phyloP scores from a whole-genome alignment of 1,140 invertebrate species.

The Delia radicum region DNA sequence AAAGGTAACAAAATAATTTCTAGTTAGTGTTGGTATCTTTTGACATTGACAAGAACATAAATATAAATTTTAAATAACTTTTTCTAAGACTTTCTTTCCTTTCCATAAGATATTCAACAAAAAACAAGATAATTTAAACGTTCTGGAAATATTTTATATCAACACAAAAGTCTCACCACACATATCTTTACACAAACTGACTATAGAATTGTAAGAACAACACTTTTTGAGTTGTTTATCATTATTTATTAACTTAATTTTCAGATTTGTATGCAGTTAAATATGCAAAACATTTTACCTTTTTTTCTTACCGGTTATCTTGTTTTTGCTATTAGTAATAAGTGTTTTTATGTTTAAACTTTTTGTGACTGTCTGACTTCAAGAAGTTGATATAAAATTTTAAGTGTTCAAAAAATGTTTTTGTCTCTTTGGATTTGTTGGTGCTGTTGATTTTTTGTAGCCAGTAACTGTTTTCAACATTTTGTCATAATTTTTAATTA shows the following conservation, averaged over 20 bases:
- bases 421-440: too few relatives aligned
- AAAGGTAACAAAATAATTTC: background rate
- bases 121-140: too few relatives aligned
- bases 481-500: conserved; percentile 20
- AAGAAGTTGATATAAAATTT: too few relatives aligned
- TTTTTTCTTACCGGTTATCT: too few relatives aligned
- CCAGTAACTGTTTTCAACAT: background rate
- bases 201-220: too few relatives aligned
- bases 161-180: too few relatives aligned
- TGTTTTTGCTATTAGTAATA: too few relatives aligned
- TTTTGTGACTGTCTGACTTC: too few relatives aligned
- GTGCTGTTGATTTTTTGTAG: background rate
- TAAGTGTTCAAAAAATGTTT: too few relatives aligned
- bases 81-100: background rate
- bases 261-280: background rate
- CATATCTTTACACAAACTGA: too few relatives aligned
- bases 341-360: too few relatives aligned
- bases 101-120: background rate
- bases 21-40: background rate
- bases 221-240: background rate
- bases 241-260: background rate
- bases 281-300: background rate
- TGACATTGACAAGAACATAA: conserved; percentile 1
- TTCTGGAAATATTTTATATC: too few relatives aligned
- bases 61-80: background rate